Conservation (phyloP, 2,888 invertebrate genomes). For the Myopa testacea region DNA sequence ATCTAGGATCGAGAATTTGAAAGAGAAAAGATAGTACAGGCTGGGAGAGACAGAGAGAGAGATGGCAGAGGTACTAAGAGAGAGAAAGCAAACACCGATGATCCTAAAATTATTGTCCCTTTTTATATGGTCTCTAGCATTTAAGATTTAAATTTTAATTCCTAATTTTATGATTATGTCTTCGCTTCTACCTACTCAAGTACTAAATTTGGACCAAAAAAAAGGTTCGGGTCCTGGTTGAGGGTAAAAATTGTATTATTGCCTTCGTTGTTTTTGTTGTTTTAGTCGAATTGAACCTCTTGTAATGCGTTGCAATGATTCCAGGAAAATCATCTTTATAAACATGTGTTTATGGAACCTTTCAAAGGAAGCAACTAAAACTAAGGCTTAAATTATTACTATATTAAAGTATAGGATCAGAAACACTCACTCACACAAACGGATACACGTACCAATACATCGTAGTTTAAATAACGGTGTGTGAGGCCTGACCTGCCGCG, state of each 20-base stretch:
- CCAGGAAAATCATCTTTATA: slow-evolving; percentile 22
- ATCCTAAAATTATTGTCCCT: slow-evolving; percentile 40
- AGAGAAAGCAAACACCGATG: not conserved
- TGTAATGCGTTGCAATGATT: slow-evolving; percentile 24
- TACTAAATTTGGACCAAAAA: not conserved
- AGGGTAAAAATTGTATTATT: not conserved
- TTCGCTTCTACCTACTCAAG: slow-evolving; percentile 9
- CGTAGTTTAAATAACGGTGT: not conserved
- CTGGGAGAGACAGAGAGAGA: not conserved
- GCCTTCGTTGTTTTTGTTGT: slow-evolving; percentile 1
- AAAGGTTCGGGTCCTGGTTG: not conserved
- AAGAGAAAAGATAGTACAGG: not conserved
- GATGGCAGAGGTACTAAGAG: not conserved
- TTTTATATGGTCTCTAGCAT: slow-evolving; percentile 26
- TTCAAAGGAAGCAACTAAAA: slow-evolving; percentile 21
- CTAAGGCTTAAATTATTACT: slow-evolving; percentile 40
- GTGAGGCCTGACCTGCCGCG: not conserved
- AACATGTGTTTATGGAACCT: slow-evolving; percentile 32
- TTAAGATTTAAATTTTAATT: slow-evolving; percentile 23
- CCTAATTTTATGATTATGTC: slow-evolving; percentile 4
- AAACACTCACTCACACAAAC: slow-evolving; percentile 31
- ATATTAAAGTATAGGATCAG: slow-evolving; percentile 15
- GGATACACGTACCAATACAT: slow-evolving; percentile 3
- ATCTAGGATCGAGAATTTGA: not conserved
- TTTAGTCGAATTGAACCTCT: slow-evolving; percentile 23